Evolutionary conservation across 1,140 invertebrate species (phyloP), one percentile per base, ranked within the genome.

Genomic region (Drosophila littoralis): DNA sequence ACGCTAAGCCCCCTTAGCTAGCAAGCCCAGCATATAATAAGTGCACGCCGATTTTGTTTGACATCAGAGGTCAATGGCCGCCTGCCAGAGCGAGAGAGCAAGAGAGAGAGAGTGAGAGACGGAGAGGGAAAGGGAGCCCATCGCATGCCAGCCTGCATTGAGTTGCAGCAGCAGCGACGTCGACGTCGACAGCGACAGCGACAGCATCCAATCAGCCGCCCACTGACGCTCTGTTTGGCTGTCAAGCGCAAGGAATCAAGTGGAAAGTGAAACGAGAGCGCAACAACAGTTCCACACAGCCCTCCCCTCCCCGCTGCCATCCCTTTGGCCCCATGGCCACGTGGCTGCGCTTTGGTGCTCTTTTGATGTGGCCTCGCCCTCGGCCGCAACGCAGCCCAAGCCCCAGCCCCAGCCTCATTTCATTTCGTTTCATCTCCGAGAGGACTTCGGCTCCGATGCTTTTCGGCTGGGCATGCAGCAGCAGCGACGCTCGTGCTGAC

Each of bases 61-160:
- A 84, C 84, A 89, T 88, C 84, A 88, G 84, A 88, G 84, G 85
- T 88, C 84, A 88, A 88, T 88, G 84, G 59, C 84, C 84, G 84
- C 48, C 9, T 28, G 22, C 22, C 22, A 15, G 28, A 40, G 50
- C 46, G 68, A 59, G 58, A 57, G 52, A 50, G 48, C 3, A 8
- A 4, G 8, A 10, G 65, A 32, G 17, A 12, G 40, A 57, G 35
- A 33, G 22, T 28, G 38, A 63, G 57, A 46, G 55, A 22, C n/a
- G n/a, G 22, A 12, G 45, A 84, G 69, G 77, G 83, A 83, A 76
- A 60, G 73, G 76, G 70, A 68, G 77, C 22, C 22, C 22, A 3
- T 22, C 22, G 22, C n/a, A n/a, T n/a, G n/a, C n/a, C n/a, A n/a
- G n/a, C 69, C 71, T 85, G 66, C 71, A 75, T 55, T 45, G 36